These are phyloP conservation scores for Chironomus riparius DNA, from an alignment of 2,888 invertebrate species.

Conservation along the genomic window DNA sequence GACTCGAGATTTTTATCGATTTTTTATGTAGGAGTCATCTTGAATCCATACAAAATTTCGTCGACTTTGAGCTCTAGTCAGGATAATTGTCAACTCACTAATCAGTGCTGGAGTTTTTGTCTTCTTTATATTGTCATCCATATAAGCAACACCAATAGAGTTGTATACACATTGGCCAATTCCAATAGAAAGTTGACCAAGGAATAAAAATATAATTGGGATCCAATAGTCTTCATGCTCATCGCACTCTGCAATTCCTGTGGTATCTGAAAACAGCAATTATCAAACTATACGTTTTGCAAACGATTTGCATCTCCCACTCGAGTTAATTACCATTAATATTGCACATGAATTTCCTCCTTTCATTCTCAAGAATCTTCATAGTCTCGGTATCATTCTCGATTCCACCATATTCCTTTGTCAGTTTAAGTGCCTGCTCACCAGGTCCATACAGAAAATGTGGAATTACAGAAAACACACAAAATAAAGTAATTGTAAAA, in stretches of 20 bases:
- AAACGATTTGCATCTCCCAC: constrained; percentile 17
- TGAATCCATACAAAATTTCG: no score
- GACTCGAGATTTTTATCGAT: no score
- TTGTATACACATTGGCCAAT: constrained; percentile 61
- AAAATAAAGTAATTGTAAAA: constrained; percentile 53
- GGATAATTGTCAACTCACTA: constrained; percentile 46
- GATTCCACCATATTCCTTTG: constrained; percentile 49
- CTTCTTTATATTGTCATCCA: constrained; percentile 68
- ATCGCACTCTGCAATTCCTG: constrained; percentile 41
- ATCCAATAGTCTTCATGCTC: constrained; percentile 49
- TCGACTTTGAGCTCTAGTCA: no score
- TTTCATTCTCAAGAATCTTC: constrained; percentile 44
- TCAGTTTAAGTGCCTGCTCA: constrained; percentile 53
- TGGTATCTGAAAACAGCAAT: no score
- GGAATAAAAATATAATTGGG: constrained; percentile 53
- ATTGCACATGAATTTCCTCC: constrained; percentile 51
- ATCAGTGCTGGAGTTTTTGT: constrained; percentile 60
- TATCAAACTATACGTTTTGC: no score
- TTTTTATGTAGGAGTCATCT: no score
- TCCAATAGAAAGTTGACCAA: constrained; percentile 61
- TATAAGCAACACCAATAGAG: constrained; percentile 60
- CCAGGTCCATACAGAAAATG: constrained; percentile 62
- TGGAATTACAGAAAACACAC: constrained; percentile 56
- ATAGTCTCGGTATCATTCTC: constrained; percentile 42
- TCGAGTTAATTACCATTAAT: constrained; percentile 37